Base-by-base conservation (phyloP, 1,140 invertebrate species). In the Drosophila carrolli region DNA sequence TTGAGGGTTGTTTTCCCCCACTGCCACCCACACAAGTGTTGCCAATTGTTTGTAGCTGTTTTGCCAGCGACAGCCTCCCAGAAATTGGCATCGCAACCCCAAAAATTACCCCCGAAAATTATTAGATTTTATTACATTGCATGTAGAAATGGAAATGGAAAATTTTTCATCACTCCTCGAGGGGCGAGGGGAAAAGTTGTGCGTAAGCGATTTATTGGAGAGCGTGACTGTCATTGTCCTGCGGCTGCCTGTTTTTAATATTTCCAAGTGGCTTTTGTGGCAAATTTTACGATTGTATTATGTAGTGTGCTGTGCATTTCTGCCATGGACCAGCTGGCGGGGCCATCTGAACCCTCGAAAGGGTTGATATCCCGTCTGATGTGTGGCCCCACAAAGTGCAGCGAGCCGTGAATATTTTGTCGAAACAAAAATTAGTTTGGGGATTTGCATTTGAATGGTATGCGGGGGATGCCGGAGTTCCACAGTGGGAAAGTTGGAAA, bases 361-460 rank as follows among this genome's bases (percentile, higher is more conserved):
- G 68, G 81, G 72, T 81, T 84, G 29, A 50, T 1, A 46, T 63
- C 43, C 65, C 38, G 1, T n/a, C 13, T 8, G 16, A n/a, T 46
- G 48, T 19, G 27, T 51, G 29, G 48, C 29, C 27, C 63, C 63
- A 68, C 41, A 61, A 74, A 79, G 48, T 79, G 82, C 81, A 91
- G 41, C 74, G 76, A 74, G 68, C 74, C 83, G 83, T 80, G 72
- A 90, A 88, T 88, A 79, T 83, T 81, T 61, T 77, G 71, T 40
- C 38, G 56, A 84, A 76, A 79, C 76, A 83, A 53, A 89, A 90
- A 91, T 91, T 90, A 81, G 88, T 83, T 90, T 81, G 73, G 88
- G 88, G 77, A 90, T 88, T 90, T 91, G 76, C 82, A 90, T 89
- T 83, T 89, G 78, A 85, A 86, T 85, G 40, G 62, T 40, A 44